Evolutionary conservation across 2,113 vertebrate genomes (phyloP), one percentile per base, ranked within the genome.

Genomic region (Marmota flaviventris): DNA sequence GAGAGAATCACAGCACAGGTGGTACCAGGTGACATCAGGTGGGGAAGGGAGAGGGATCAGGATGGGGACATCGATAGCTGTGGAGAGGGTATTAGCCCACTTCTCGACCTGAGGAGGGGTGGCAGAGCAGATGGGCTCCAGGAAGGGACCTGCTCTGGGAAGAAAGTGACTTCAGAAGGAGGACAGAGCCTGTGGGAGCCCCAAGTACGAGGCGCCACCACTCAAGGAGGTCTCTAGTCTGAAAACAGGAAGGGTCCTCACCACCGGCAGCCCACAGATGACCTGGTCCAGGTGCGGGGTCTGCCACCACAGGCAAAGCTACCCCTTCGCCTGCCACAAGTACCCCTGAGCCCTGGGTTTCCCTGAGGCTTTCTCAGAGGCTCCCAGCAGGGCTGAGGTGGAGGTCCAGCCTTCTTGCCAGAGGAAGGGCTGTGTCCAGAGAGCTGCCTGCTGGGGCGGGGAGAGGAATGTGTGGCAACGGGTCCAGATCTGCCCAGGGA

Each of bases 401-500:
- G 42, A 8, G 29, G n/a, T 9, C 2, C 2, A 42, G 24, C 61
- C 18, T 1, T 48, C 37, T 51, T 75, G 8, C 75, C 48, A 24
- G 58, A 82, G 37, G 37, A 81, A 85, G 78, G 67, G 24, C 76
- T 53, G 6, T 34, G n/a, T 79, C 34, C 82, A 58, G 1, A 10
- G 65, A 73, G 77, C 70, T 56, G 32, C 75, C 25, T n/a, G 32
- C 63, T 8, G 61, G 61, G 61, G 61, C 24, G 2, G 27, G 32
- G 27, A 37, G 83, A 56, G 24, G 73, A 51, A 3, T 9, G 16
- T 0, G 2, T 27, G 42, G 34, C 45, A 17, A 51, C 86, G 0
- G 81, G 96, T 97, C 83, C 84, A 77, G 89, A 95, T 94, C 90
- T 48, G 96, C 94, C 91, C 51, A 4, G 53, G 69, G 79, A 94